Evolutionary conservation across 2,888 invertebrate genomes (phyloP).

Genomic region (Drosophila peninsularis): DNA sequence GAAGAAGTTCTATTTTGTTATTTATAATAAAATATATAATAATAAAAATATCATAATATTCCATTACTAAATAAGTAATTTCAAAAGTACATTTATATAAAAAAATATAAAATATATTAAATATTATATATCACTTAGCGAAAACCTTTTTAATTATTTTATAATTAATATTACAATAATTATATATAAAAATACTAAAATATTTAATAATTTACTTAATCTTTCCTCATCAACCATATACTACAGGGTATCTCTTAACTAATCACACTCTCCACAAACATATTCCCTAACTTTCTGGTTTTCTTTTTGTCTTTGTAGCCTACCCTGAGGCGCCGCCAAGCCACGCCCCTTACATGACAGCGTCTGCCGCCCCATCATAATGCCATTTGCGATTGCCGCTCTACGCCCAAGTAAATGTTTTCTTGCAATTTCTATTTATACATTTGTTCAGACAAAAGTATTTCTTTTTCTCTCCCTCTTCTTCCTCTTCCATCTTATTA

Average conservation of each 20-base stretch:
- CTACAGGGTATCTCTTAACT: neutral
- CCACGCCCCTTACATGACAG: constrained; percentile 22
- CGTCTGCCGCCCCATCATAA: constrained; percentile 38
- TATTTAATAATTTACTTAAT: neutral
- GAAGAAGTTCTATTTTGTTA: too few relatives aligned
- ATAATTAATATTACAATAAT: too few relatives aligned
- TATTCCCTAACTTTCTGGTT: neutral
- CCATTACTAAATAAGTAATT: too few relatives aligned
- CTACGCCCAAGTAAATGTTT: constrained; percentile 26
- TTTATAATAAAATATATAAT: too few relatives aligned
- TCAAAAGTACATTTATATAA: too few relatives aligned
- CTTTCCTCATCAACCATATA: too few relatives aligned
- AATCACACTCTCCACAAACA: neutral
- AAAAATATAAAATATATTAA: too few relatives aligned
- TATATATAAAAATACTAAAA: too few relatives aligned
- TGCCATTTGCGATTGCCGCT: constrained; percentile 42
- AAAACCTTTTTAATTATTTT: too few relatives aligned
- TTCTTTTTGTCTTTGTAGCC: constrained; percentile 23
- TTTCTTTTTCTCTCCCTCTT: constrained; percentile 7
- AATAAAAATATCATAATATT: too few relatives aligned
- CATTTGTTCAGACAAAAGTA: constrained; percentile 15
- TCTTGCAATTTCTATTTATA: constrained; percentile 42
- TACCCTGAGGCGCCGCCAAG: constrained; percentile 30
- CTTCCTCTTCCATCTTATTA: constrained; percentile 21
- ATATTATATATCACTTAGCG: too few relatives aligned